A percentile compares a stretch with the other conserved stretches of the same genome.
Conservation (phyloP, 2,113 vertebrate genomes). For the Mormoops blainvillei region DNA sequence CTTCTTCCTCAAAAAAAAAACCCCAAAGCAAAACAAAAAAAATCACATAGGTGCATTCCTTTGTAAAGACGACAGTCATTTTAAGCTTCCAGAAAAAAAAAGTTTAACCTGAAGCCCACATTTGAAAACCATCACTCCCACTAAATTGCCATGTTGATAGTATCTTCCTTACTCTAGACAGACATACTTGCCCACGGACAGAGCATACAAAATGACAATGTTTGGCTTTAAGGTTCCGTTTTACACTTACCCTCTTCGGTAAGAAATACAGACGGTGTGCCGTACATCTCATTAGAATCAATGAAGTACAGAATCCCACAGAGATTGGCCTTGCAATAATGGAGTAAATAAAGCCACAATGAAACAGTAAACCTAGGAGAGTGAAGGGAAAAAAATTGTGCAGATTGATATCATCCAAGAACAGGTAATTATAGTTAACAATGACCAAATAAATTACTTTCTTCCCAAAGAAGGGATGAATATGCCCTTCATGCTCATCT, state of each 20-base stretch:
- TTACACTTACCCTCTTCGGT: slow-evolving; percentile 85
- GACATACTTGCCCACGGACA: not conserved
- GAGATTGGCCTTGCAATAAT: slow-evolving; percentile 81
- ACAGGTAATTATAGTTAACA: slow-evolving; percentile 68
- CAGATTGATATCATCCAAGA: slow-evolving; percentile 58
- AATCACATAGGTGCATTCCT: not conserved
- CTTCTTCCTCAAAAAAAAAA: not conserved
- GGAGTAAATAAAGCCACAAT: slow-evolving; percentile 91
- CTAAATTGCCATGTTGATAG: not conserved
- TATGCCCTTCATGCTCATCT: slow-evolving; percentile 45
- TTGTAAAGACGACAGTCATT: slow-evolving; percentile 12
- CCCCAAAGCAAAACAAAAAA: not conserved
- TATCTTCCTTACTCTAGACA: not conserved
- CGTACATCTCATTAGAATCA: slow-evolving; percentile 80
- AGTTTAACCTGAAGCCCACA: not conserved
- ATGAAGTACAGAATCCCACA: slow-evolving; percentile 92
- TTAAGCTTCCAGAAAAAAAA: not conserved
- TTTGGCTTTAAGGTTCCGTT: not conserved
- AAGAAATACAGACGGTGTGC: slow-evolving; percentile 88
- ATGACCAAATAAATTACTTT: slow-evolving; percentile 65
- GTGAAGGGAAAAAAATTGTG: slow-evolving; percentile 49
- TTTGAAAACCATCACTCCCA: not conserved
- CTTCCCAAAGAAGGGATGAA: slow-evolving; percentile 44
- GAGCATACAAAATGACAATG: not conserved
- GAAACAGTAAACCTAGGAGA: slow-evolving; percentile 88